A percentile compares a stretch with the other conserved stretches of the same genome.
These are phyloP conservation scores for Baronia brevicornis DNA, from an alignment of 2,888 invertebrate species.

Conservation along the genomic window DNA sequence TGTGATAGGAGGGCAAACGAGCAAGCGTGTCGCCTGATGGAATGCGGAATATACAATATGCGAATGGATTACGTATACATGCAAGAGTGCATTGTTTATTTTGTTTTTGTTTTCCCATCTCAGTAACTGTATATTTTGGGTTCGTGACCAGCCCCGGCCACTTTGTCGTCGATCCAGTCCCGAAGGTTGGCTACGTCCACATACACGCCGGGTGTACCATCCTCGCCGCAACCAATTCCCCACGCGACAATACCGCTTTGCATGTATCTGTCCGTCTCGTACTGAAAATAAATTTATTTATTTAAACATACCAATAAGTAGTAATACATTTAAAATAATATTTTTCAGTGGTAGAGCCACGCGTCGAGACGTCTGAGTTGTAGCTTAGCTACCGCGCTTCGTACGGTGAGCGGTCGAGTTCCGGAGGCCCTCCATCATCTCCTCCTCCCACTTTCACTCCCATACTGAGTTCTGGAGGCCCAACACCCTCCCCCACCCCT, in stretches of 20 bases:
- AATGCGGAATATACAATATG: too few relatives aligned
- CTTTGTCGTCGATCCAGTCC: slow-evolving; percentile 81
- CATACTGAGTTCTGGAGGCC: too few relatives aligned
- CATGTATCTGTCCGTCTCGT: slow-evolving; percentile 27
- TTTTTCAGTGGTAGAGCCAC: not conserved
- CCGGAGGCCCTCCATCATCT: too few relatives aligned
- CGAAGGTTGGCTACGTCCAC: slow-evolving; percentile 75
- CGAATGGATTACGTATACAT: too few relatives aligned
- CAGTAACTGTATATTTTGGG: slow-evolving; percentile 38
- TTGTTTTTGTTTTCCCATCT: slow-evolving; percentile 1
- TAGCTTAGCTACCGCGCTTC: too few relatives aligned
- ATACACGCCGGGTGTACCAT: slow-evolving; percentile 24
- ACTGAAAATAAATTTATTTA: slow-evolving; percentile 21
- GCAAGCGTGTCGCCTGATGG: too few relatives aligned
- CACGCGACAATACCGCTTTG: slow-evolving; percentile 80
- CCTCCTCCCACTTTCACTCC: too few relatives aligned
- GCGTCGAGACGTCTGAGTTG: too few relatives aligned
- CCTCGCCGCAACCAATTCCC: slow-evolving; percentile 81
- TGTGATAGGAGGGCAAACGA: too few relatives aligned
- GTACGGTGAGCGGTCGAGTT: too few relatives aligned
- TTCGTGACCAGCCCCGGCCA: slow-evolving; percentile 60
- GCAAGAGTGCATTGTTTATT: too few relatives aligned
- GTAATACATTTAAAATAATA: not conserved
- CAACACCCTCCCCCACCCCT: too few relatives aligned
- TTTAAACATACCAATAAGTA: not conserved